Evolutionary conservation across 2,797 vertebrate species (phyloP).

Genomic region (Chelon auratus): DNA sequence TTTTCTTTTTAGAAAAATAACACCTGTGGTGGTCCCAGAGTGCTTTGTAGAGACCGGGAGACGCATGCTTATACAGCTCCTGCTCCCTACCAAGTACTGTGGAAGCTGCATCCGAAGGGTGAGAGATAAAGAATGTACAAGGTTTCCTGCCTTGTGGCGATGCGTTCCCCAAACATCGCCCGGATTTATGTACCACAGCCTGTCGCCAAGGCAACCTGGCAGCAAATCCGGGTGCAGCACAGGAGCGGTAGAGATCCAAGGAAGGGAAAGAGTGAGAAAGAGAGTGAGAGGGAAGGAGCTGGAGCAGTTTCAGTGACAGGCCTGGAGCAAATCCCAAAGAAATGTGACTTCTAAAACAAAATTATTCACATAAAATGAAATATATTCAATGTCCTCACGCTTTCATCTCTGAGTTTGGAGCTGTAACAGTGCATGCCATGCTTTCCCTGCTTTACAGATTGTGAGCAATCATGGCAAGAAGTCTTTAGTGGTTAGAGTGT

Average conservation of each 20-base stretch:
- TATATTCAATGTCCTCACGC: not conserved
- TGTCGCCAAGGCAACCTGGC: constrained; percentile 81
- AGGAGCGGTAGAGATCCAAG: constrained; percentile 47
- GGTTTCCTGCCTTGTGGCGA: constrained; percentile 83
- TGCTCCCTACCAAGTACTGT: constrained; percentile 30
- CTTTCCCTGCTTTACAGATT: constrained; percentile 2
- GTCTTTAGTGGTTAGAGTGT: not conserved
- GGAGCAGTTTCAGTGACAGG: constrained; percentile 43
- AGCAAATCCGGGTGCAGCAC: constrained; percentile 60
- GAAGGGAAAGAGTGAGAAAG: constrained; percentile 41
- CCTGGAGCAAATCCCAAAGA: not conserved
- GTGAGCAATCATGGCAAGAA: constrained; percentile 9
- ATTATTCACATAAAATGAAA: not conserved
- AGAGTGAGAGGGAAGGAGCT: constrained; percentile 34
- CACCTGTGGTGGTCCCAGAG: too few relatives aligned
- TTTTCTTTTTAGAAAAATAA: not conserved
- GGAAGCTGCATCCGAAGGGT: constrained; percentile 56
- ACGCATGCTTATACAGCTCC: constrained; percentile 37
- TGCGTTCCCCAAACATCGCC: constrained; percentile 74
- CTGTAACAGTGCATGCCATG: not conserved
- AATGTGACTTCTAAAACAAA: not conserved
- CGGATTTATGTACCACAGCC: constrained; percentile 74
- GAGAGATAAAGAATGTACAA: constrained; percentile 85
- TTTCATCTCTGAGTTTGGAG: constrained; percentile 3
- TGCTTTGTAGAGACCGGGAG: too few relatives aligned